Base-by-base conservation (phyloP, 2,888 invertebrate genomes). In the Temnothorax rugatulus region DNA sequence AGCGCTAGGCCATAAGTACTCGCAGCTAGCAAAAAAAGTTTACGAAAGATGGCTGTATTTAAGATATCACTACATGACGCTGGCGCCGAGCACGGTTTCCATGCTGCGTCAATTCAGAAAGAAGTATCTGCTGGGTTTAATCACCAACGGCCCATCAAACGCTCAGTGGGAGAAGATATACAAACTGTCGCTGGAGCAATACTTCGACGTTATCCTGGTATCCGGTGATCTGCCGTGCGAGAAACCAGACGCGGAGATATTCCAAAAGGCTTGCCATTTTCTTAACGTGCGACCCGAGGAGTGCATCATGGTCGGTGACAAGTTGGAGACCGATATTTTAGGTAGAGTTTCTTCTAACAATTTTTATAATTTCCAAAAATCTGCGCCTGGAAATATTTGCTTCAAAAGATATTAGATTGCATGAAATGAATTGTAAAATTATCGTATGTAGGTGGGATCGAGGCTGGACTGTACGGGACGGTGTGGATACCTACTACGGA, bases 101-200 rank as follows among this genome's bases (percentile, higher is more conserved):
- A 96, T 98, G 92, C 95, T 98, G 87, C 96, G 96, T 91, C 96
- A 96, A 83, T 95, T 98, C 91, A 96, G 97, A 92, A 96, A 96
- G 94, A 96, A 97, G 93, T 98, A 97, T 95, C 96, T 97, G 90
- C 95, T 98, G 91, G 98, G 97, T 90, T 95, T 98, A 91, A 97
- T 98, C 93, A 98, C 98, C 90, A 98, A 98, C 95, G 98, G 98
- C 69, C 97, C 98, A 15, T 98, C 98, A 84, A 96, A 97, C 87
- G 97, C 97, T 52, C 98, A 98, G 95, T 98, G 98, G 98, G 98
- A 98, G 95, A 98, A 98, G 95, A 96, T 98, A 88, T 96, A 96
- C 85, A 96, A 96, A 89, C 95, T 98, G 88, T 96, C 96, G 76
- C 95, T 98, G 64, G 96, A 96, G 90, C 96, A 96, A 91, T 97